Evolutionary conservation across 2,113 vertebrate species (phyloP), one percentile per base, ranked within the genome.

Genomic region (Scomber colias): DNA sequence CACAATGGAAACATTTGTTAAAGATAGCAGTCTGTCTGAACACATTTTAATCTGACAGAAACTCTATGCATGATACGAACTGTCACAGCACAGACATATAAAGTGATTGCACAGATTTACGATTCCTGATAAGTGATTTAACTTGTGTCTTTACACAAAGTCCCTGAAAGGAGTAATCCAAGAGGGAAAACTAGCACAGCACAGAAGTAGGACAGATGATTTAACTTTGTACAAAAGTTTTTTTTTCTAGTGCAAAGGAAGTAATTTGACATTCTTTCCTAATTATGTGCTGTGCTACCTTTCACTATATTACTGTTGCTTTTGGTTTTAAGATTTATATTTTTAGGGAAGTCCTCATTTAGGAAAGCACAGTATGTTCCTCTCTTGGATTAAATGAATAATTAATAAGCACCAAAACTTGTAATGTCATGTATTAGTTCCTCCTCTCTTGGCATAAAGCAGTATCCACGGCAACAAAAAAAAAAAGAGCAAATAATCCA

Each of bases 371-470:
- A 55, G n/a, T 8, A 21, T 11, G 57, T 71, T 66, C 53, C 71
- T 77, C 35, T 71, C 59, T 45, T 48, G 15, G 21, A 3, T 79
- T 61, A 79, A 45, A 75, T 48, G 31, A 49, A 59, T 69, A 31
- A 72, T 46, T 30, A 30, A 71, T 56, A 59, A 82, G 75, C 72
- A 87, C 82, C 70, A 81, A 71, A 83, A 21, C 9, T 48, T 79
- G 16, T 30, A 50, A 65, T 35, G 53, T 81, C 45, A 3, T 48
- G 27, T 30, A 45, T 24, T n/a, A 56, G 54, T 67, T 64, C 9
- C 9, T 48, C 46, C 49, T 70, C 27, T 68, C 61, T 71, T 11
- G 49, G 19, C 27, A 61, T 11, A 68, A 68, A 76, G 21, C 17
- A 27, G 67, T 11, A 65, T 87, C 71, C 56, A 16, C 30, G 59